Evolutionary conservation across 2,797 vertebrate species (phyloP).

Genomic region (Poeciliopsis paucimaculata): DNA sequence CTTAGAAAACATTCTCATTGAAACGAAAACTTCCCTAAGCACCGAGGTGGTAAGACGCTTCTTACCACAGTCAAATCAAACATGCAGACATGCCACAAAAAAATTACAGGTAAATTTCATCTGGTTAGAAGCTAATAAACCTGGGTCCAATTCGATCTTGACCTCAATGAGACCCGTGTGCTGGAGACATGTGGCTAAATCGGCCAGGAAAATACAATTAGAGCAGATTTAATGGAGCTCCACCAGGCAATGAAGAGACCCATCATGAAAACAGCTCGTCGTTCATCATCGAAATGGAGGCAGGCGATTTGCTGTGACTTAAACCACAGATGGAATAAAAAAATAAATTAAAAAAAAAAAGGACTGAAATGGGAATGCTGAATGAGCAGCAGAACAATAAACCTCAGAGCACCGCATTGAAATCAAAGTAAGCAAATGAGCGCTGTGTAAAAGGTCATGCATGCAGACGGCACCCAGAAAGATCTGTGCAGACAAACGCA

Average conservation of each 20-base stretch:
- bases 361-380: background rate
- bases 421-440: conserved; percentile 32
- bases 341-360: background rate
- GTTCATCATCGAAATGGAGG: conserved; percentile 63
- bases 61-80: conserved; percentile 38
- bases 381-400: background rate
- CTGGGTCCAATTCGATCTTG: conserved; percentile 68
- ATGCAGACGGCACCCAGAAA: conserved; percentile 1
- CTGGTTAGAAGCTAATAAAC: conserved; percentile 48
- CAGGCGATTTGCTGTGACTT: conserved; percentile 58
- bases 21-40: background rate
- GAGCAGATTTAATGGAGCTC: conserved; percentile 75
- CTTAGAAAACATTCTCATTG: background rate
- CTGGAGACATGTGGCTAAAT: conserved; percentile 71
- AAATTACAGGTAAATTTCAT: conserved; percentile 47
- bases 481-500: conserved; percentile 11
- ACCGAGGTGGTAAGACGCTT: background rate
- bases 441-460: conserved; percentile 43
- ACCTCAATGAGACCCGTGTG: conserved; percentile 62
- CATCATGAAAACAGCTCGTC: conserved; percentile 67
- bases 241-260: conserved; percentile 70
- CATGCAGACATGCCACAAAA: conserved; percentile 27
- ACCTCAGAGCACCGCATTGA: conserved; percentile 6
- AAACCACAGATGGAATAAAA: conserved; percentile 42
- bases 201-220: conserved; percentile 78